Percentiles rank a stretch among this genome's conserved stretches.
These are phyloP conservation scores for Actinemys pallida DNA, from an alignment of 2,113 vertebrate genomes.

Conservation along the genomic window DNA sequence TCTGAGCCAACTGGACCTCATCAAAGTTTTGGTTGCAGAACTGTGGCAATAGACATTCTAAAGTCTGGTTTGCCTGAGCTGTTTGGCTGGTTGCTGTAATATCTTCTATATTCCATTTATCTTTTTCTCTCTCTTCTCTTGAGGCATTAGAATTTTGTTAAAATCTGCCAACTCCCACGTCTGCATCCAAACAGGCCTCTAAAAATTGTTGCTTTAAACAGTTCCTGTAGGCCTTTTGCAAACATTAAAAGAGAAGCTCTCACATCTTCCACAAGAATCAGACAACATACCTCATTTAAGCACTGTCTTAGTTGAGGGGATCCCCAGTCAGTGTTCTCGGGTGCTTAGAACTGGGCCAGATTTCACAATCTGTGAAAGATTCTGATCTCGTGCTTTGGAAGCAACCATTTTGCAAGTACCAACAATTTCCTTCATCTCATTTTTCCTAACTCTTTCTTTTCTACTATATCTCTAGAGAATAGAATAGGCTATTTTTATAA, in stretches of 20 bases:
- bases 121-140: neutral
- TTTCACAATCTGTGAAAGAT: too few species aligned
- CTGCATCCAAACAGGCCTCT: neutral
- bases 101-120: neutral
- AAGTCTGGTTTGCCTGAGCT: neutral
- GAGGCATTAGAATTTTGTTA: neutral
- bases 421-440: neutral
- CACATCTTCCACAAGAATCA: neutral
- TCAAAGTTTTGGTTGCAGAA: slow-evolving; percentile 26
- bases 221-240: neutral
- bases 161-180: neutral
- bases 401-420: neutral
- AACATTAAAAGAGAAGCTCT: slow-evolving; percentile 3
- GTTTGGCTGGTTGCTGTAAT: neutral
- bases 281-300: accelerated
- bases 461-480: neutral
- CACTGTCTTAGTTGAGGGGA: neutral
- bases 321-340: neutral
- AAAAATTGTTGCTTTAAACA: neutral
- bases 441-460: neutral
- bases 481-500: neutral
- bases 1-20: neutral
- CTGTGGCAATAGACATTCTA: neutral
- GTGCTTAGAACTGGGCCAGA: neutral
- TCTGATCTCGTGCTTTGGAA: neutral